Conservation (phyloP, 2,113 vertebrate genomes). For the Perca fluviatilis region DNA sequence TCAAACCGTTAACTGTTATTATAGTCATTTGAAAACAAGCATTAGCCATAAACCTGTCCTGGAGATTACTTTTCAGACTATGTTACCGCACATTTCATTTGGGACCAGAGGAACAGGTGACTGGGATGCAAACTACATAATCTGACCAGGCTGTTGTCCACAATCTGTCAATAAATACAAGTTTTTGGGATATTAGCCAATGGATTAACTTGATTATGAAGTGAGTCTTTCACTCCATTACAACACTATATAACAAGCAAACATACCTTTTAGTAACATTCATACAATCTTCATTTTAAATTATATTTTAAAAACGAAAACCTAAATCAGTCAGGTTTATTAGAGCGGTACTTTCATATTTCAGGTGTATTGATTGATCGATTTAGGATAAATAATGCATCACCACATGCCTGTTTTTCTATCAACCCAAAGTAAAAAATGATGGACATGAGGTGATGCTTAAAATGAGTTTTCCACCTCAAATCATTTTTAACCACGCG, state of each 20-base stretch:
- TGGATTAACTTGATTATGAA: background rate
- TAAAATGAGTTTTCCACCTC: background rate
- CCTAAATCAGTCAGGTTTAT: background rate
- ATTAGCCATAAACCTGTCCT: background rate
- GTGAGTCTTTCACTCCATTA: background rate
- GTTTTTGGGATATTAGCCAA: background rate
- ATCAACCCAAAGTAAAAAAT: background rate
- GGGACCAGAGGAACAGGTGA: background rate
- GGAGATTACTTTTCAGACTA: background rate
- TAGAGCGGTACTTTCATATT: background rate
- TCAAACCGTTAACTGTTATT: slow-evolving; percentile 21
- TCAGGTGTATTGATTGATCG: background rate
- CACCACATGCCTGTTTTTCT: background rate
- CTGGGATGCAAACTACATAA: background rate
- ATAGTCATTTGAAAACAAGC: slow-evolving; percentile 29
- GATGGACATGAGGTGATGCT: background rate
- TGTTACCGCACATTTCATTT: background rate
- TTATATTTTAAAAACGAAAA: background rate
- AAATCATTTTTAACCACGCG: background rate
- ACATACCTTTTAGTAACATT: background rate
- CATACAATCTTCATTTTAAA: background rate
- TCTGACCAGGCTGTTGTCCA: background rate
- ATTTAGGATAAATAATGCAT: background rate
- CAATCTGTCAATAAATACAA: background rate
- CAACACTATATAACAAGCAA: background rate